Base-by-base conservation (phyloP, 2,113 vertebrate species). In the Kobus ellipsiprymnus region DNA sequence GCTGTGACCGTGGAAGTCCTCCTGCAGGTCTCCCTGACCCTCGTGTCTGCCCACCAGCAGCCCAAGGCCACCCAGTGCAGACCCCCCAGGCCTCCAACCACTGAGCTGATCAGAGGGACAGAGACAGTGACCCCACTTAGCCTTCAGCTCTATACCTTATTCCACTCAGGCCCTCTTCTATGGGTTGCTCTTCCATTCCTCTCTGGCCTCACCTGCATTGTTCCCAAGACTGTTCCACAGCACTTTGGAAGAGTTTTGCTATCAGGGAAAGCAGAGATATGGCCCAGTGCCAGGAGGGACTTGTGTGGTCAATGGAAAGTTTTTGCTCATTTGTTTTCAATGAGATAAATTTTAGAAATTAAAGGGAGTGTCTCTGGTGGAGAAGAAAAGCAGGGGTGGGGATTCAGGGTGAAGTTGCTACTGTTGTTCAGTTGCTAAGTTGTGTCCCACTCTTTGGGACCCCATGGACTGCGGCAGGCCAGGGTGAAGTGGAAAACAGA, bases 11-110 rank as follows among this genome's bases (percentile, higher is more conserved):
- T 97, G 87, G 40, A 92, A 98, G 46, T 91, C 95, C 16, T 95
- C 98, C 88, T 98, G 98, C 52, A 97, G 97, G 1, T 85, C 59
- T 44, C 97, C 83, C 7, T 89, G 98, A 74, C 52, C 94, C 55
- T 80, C 83, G 23, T 95, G 96, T 92, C 94, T 88, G 67, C 55
- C 59, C 77, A 93, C 89, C 81, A 93, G 59, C 78, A 96, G 60
- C 94, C 85, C 52, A 94, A 48, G 59, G 84, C 71, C 52, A 94
- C 91, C 93, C 85, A 83, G 78, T 25, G 71, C 55, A 82, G 90
- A 23, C 21, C 67, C 83, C 55, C 55, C 5, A 40, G 82, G 60
- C 44, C 90, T 57, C 84, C 25, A 84, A 80, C 94, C 97, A 97
- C 92, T 5, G 6, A 23, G 67, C 78, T 57, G 90, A 93, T 77